Evolutionary conservation across 2,797 vertebrate species (phyloP), one percentile per base, ranked within the genome.

Genomic region (Macroramphosus scolopax): DNA sequence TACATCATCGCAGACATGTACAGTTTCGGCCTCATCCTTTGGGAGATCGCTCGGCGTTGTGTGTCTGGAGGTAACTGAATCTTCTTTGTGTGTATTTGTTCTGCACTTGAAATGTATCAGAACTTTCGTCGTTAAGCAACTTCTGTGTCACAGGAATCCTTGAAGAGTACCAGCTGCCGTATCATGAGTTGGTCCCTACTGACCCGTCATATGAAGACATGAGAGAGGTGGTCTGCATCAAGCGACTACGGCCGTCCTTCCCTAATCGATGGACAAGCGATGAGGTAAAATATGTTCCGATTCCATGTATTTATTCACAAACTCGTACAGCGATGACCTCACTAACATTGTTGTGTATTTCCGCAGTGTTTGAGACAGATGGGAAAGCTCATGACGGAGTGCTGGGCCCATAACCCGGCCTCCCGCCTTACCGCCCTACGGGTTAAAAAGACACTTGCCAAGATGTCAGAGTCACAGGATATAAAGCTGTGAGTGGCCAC

Each of bases 1-100:
- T 98, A 96, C 75, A 98, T 98, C 84, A 97, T 96, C 95, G 95
- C 95, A 0, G 96, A 98, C 82, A 97, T 98, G 92, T 98, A 98
- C 85, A 98, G 96, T 72, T 98, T 97, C 35, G 94, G 96, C 25
- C 95, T 98, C 40, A 97, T 98, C 78, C 93, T 98, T 8, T 98
- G 96, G 96, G 96, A 98, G 86, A 89, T 98, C 5, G 92, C 92
- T 2, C 89, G 95, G 35, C 90, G 95, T 75, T 97, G 95, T 50
- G 89, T 98, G 40, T 97, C 95, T 3, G 95, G 95, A 93, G 95
- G 96, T 98, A 88, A 84, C 32, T 25, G 9, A 14, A 28, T 10
- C 5, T 4, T 5, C 2, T 22, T 25, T 22, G 20, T 17, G 17
- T 33, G 5, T 4, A n/a, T 12, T 37, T 35, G 6, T 32, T 5